Conservation (phyloP, 2,797 vertebrate species). For the Erpetoichthys calabaricus region DNA sequence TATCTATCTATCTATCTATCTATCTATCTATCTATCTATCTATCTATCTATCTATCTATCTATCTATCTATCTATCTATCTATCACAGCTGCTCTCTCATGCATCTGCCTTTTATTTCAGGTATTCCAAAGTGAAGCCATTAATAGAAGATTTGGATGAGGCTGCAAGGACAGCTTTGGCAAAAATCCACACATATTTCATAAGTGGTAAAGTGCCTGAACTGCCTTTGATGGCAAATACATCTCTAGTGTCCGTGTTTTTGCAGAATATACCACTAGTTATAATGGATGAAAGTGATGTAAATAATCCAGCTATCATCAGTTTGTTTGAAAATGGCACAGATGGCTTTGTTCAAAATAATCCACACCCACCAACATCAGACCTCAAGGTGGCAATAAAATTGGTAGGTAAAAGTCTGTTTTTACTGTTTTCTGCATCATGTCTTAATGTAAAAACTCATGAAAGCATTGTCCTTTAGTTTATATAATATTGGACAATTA, state of each 20-base stretch:
- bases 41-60: too few relatives aligned
- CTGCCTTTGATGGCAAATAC: neutral
- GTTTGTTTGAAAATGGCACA: slow-evolving; percentile 33
- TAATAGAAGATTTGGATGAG: slow-evolving; percentile 45
- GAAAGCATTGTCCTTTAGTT: too few relatives aligned
- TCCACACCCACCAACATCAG: slow-evolving; percentile 4
- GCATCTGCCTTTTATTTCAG: slow-evolving; percentile 19
- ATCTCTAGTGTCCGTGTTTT: neutral
- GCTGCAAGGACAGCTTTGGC: slow-evolving; percentile 40
- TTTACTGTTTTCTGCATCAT: too few relatives aligned
- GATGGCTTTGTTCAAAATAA: neutral
- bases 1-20: too few relatives aligned
- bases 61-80: too few relatives aligned
- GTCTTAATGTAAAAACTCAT: too few relatives aligned
- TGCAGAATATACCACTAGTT: slow-evolving; percentile 33
- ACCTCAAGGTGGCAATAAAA: slow-evolving; percentile 45
- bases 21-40: too few relatives aligned
- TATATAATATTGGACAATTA: too few relatives aligned
- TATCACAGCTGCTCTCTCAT: too few relatives aligned
- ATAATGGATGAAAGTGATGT: slow-evolving; percentile 42
- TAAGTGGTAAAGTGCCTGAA: slow-evolving; percentile 8
- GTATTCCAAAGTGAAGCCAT: slow-evolving; percentile 39
- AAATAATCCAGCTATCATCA: slow-evolving; percentile 27
- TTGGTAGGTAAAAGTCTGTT: slow-evolving; percentile 34
- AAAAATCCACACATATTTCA: slow-evolving; percentile 28